Evolutionary conservation across 2,888 invertebrate genomes (phyloP).

Genomic region (Ectemnius lituratus): DNA sequence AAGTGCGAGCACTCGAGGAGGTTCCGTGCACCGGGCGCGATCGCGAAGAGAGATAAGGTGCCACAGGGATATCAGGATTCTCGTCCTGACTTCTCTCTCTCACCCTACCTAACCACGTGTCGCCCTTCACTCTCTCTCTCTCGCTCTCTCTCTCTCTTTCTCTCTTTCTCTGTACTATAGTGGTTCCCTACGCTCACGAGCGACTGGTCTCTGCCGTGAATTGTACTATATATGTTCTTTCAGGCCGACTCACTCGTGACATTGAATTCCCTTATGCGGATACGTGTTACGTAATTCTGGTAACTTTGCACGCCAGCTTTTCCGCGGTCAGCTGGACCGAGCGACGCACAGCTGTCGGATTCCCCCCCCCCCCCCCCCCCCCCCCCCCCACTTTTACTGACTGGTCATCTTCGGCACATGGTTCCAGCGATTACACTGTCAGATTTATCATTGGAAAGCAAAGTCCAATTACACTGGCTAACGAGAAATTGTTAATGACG

Average conservation of each 20-base stretch:
- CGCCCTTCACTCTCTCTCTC: no score
- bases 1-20: conserved; percentile 51
- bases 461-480: no score
- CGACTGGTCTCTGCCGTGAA: conserved; percentile 50
- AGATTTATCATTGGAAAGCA: no score
- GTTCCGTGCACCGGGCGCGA: conserved; percentile 54
- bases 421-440: no score
- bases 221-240: conserved; percentile 52
- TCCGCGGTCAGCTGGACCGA: no score
- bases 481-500: no score
- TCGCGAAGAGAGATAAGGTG: conserved; percentile 48
- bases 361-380: no score
- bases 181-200: not conserved
- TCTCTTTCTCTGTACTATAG: not conserved
- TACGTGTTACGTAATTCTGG: conserved; percentile 47
- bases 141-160: conserved; percentile 8
- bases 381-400: no score
- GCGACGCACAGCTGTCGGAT: no score
- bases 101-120: conserved; percentile 7
- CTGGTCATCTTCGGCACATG: no score
- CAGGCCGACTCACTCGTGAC: conserved; percentile 50
- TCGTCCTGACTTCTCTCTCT: conserved; percentile 2
- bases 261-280: conserved; percentile 53
- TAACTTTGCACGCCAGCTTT: conserved; percentile 32
- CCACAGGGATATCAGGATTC: conserved; percentile 20